Conservation (phyloP, 2,113 vertebrate genomes). For the Tichodroma muraria region DNA sequence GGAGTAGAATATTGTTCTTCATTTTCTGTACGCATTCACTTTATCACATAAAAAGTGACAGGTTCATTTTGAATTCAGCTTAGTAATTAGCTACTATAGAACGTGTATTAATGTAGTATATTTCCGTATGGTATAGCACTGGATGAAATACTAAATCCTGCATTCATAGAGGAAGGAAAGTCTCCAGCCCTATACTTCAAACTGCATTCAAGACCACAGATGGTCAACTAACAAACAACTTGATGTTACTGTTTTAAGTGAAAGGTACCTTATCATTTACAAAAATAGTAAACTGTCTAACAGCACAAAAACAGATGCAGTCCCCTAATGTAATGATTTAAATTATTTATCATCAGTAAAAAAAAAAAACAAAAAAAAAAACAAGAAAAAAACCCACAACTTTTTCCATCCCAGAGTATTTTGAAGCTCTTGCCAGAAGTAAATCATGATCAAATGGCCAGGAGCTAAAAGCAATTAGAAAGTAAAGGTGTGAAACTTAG, state of each 20-base stretch:
- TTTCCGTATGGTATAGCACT: neutral
- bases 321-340: neutral
- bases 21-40: neutral
- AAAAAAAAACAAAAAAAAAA: neutral
- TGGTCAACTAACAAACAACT: neutral
- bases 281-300: neutral
- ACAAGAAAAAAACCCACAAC: too few species aligned
- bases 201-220: neutral
- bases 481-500: neutral
- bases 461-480: neutral
- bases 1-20: neutral
- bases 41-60: neutral
- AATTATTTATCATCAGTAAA: neutral
- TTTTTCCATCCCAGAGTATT: neutral
- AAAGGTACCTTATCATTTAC: neutral
- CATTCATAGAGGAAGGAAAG: neutral
- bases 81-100: neutral
- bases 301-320: neutral
- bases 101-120: neutral
- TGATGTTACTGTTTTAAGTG: neutral
- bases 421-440: neutral
- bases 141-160: neutral
- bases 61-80: neutral
- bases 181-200: neutral
- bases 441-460: neutral